Percentiles rank a stretch among this genome's conserved stretches.
These are phyloP conservation scores for Oryctolagus cuniculus DNA, from an alignment of 2,113 vertebrate genomes.

Conservation along the genomic window DNA sequence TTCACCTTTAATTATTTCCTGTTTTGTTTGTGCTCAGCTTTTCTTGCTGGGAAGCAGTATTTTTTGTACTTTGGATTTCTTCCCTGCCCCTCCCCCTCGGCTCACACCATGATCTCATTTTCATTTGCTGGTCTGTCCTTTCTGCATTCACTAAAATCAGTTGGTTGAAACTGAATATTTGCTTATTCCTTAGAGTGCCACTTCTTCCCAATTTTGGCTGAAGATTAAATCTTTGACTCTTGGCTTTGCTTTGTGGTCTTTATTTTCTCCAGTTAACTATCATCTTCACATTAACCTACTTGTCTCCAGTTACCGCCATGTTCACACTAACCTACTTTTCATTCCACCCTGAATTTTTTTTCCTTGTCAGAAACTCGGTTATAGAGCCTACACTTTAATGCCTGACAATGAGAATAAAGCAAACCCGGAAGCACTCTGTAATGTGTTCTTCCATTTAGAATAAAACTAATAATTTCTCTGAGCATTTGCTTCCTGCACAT, in stretches of 20 bases:
- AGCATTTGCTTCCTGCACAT: neutral
- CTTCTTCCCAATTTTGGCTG: neutral
- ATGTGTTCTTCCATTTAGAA: neutral
- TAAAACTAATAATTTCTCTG: neutral
- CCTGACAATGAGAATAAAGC: neutral
- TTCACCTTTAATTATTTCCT: neutral
- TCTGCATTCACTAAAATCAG: neutral
- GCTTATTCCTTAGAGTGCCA: neutral
- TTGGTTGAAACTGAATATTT: neutral
- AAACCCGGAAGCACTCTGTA: neutral
- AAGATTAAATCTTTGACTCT: neutral
- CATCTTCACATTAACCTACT: neutral
- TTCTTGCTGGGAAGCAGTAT: neutral
- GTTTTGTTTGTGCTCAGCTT: neutral
- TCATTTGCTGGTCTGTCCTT: neutral
- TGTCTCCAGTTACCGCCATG: neutral
- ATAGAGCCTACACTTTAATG: neutral
- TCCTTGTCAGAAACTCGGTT: neutral
- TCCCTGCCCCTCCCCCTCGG: neutral
- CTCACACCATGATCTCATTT: neutral
- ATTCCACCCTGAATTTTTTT: neutral
- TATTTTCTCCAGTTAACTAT: neutral
- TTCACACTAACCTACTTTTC: neutral
- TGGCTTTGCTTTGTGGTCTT: neutral
- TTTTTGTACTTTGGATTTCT: neutral